These are phyloP conservation scores for Muscicapa striata DNA, from an alignment of 2,797 vertebrate species.

Conservation along the genomic window DNA sequence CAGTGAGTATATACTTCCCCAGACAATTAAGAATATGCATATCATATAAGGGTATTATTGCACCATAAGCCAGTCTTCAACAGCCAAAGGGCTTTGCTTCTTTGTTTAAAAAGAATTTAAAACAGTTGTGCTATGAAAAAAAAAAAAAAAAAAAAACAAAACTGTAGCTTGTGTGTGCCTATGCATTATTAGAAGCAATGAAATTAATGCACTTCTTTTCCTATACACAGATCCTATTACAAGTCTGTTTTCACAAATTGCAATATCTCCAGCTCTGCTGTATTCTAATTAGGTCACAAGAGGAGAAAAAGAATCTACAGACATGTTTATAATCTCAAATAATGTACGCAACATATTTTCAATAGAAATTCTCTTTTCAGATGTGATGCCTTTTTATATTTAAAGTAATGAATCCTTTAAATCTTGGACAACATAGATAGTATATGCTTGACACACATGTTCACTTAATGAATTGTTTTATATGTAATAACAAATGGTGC, in stretches of 20 bases:
- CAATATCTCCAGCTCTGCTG: neutral
- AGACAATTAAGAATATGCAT: neutral
- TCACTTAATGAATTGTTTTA: slow-evolving; percentile 10
- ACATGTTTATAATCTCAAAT: neutral
- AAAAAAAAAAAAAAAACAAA: neutral
- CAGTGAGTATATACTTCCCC: neutral
- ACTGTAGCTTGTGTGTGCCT: neutral
- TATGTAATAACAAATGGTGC: neutral
- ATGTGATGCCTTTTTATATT: neutral
- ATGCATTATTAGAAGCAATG: neutral
- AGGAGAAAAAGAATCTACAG: neutral
- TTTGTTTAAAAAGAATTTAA: neutral
- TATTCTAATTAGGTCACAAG: slow-evolving; percentile 44
- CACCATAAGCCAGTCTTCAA: neutral
- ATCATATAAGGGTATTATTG: neutral
- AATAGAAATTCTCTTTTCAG: neutral
- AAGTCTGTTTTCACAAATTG: neutral
- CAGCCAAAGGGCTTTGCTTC: neutral
- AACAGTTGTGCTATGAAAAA: neutral
- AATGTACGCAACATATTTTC: neutral
- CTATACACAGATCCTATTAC: neutral
- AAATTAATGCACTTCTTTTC: neutral
- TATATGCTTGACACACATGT: neutral
- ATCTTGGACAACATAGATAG: neutral
- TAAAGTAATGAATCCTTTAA: neutral